Base-by-base conservation (phyloP, 2,888 invertebrate genomes). In the Tortricodes alternella region DNA sequence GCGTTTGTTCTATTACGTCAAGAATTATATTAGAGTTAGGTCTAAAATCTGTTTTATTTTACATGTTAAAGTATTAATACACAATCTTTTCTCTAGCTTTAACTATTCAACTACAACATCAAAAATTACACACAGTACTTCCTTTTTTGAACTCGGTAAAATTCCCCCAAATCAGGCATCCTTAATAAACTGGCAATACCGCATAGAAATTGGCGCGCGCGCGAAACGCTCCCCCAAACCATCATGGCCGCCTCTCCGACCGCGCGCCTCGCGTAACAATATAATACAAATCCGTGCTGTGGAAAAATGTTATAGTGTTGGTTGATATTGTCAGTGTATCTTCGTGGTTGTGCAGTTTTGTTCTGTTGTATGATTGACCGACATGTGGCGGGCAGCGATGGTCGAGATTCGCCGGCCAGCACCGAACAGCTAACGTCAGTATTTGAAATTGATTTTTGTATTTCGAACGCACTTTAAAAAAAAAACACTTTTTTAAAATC, bases 381-480 rank as follows among this genome's bases (percentile, higher is more conserved):
- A 67, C 80, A 89, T 89, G 89, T 84, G 71, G 78, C 72, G 67
- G 75, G 83, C 79, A 83, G 80, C 71, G 83, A 83, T 70, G 89
- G 88, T 74, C 78, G 88, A 67, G 85, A 82, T 58, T 86, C 89
- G 71, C 89, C 89, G 81, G 88, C 87, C 73, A 89, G 87, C 79
- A 88, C 88, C 49, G 89, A 89, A 63, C 86, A 89, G 85, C 83
- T 89, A 85, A 89, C 89, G 89, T 89, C 72, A 81, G 89, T 84
- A 73, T 65, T 53, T 29, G 18, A 18, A 29, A 50, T 56, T 50
- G 49, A 50, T 56, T 56, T 56, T 56, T 56, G 43, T 44, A 56
- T 56, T 55, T 55, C 27, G 55, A 55, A 55, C 18, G n/a, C 27
- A 27, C 5, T 29, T 43, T 44, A 29, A n/a, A n/a, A 29, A 29